Conservation (phyloP, 2,797 vertebrate genomes). For the Zalophus californianus region DNA sequence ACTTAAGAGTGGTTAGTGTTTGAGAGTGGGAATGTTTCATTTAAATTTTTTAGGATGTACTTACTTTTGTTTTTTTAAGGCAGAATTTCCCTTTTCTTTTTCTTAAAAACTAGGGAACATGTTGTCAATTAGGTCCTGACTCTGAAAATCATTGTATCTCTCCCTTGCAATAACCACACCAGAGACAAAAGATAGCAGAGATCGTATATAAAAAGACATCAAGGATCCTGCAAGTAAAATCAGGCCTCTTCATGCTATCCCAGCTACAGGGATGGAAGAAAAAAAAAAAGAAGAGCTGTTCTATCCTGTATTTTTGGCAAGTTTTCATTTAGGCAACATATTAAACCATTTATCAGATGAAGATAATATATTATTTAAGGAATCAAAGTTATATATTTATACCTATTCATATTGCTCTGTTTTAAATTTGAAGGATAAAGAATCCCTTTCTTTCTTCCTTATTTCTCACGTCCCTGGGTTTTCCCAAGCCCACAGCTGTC, state of each 20-base stretch:
- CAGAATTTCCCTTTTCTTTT: background rate
- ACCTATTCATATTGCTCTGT: background rate
- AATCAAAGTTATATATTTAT: background rate
- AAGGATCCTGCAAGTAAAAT: background rate
- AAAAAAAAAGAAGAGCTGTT: background rate
- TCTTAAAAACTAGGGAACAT: background rate
- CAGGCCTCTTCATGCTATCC: background rate
- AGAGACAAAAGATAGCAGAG: background rate
- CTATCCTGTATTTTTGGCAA: background rate
- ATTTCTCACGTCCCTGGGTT: background rate
- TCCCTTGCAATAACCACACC: background rate
- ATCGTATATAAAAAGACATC: background rate
- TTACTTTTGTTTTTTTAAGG: conserved; percentile 18
- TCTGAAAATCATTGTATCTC: background rate
- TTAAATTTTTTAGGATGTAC: background rate
- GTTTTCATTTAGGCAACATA: background rate
- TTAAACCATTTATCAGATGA: conserved; percentile 23
- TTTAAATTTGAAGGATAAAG: conserved; percentile 43
- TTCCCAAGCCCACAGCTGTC: background rate
- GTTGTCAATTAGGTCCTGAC: background rate
- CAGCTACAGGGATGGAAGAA: background rate
- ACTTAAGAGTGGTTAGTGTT: background rate
- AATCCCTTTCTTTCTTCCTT: background rate
- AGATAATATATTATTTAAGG: background rate
- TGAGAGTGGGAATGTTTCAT: background rate